Percentiles rank a stretch among this genome's conserved stretches.
Conservation (phyloP, 2,797 vertebrate species). For the Uromys caudimaculatus region DNA sequence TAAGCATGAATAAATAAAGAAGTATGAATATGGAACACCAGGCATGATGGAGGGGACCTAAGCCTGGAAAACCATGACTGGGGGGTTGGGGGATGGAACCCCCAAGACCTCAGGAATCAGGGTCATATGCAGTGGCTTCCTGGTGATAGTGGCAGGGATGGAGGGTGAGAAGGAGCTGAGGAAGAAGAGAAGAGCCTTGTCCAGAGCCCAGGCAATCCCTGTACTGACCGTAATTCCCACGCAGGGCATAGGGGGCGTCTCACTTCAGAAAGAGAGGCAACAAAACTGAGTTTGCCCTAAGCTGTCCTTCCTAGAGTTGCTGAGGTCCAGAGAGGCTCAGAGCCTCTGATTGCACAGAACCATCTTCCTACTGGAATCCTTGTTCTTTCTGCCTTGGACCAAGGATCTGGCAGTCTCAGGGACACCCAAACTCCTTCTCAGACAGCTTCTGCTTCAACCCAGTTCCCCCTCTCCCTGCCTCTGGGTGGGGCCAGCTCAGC, state of each 20-base stretch:
- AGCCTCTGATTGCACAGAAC: neutral
- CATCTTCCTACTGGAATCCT: neutral
- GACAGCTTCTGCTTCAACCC: accelerated
- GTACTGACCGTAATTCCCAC: neutral
- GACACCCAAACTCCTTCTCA: neutral
- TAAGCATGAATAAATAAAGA: neutral
- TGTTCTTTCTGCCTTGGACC: neutral
- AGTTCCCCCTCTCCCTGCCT: neutral
- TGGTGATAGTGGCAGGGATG: neutral
- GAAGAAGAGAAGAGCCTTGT: neutral
- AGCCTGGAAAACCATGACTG: accelerated
- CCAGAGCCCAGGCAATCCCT: neutral
- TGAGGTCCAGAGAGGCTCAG: neutral
- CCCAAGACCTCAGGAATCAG: neutral
- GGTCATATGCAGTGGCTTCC: neutral
- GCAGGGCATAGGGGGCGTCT: neutral
- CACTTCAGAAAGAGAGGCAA: accelerated
- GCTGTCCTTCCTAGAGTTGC: neutral
- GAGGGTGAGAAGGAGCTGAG: too few relatives aligned
- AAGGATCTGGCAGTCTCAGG: neutral
- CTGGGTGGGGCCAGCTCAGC: neutral
- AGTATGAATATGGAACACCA: too few relatives aligned
- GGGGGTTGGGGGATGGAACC: neutral
- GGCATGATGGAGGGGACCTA: neutral
- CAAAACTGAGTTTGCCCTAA: accelerated